Evolutionary conservation across 2,888 invertebrate genomes (phyloP), one percentile per base, ranked within the genome.

Genomic region (Cynaeus angustus): DNA sequence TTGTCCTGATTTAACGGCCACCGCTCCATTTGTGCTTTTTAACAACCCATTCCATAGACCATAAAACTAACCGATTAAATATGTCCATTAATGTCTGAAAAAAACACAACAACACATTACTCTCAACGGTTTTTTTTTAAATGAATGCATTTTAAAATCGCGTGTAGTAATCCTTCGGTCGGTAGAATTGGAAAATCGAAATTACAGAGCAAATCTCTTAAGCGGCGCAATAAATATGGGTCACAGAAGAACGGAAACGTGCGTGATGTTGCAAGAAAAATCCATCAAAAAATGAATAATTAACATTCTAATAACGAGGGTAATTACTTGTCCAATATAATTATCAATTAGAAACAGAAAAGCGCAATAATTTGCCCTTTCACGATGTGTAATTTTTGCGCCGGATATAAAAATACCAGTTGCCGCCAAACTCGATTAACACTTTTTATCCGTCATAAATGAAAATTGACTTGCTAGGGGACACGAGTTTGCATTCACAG

Each of bases 21-120:
- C 16, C 33, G 52, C 46, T 41, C 58, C 59, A 67, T 67, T 67
- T 65, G 38, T 33, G 66, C 45, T 33, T 66, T 64, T 66, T 67
- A 67, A 59, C 59, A 59, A 43, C 59, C 59, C 50, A 67, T 67
- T 52, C 46, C 56, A 58, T 45, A 16, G 33, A n/a, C 14, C 65
- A 55, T 65, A 65, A 65, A 65, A 62, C 37, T 62, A 26, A 37
- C 26, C 26, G 41, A 58, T 16, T 46, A 46, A 59, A 45, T 59
- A 28, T 45, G 33, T 46, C 59, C 53, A 64, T 64, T 64, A 64
- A 64, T 52, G 13, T 8, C 26, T 14, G 8, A 45, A 37, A 26
- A 16, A 53, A 28, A 53, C 26, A 21, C 21, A 9, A 21, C 6
- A 26, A 28, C 48, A 28, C 14, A 5, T 1, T 12, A 10, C 6